Base-by-base conservation (phyloP, 2,888 invertebrate genomes). In the Aleiodes testaceus region DNA sequence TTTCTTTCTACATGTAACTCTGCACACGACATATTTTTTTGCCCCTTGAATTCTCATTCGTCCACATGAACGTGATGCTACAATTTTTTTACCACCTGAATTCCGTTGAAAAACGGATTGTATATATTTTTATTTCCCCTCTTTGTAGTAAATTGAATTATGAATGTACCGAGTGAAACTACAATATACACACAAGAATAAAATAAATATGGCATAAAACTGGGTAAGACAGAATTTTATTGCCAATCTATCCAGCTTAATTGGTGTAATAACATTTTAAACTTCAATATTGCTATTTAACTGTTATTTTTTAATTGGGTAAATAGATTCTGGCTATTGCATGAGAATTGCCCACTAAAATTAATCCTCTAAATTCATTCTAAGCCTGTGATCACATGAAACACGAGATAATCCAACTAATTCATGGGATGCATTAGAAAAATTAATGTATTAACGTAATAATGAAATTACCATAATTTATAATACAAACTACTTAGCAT, bases 401-500 rank as follows among this genome's bases (percentile, higher is more conserved):
- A 59, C 59, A 16, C 16, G 14, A 14, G 36, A 36, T 36, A 36
- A 36, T 36, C 36, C 36, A 9, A 36, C 36, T 36, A 36, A 36
- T 6, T 36, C 36, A 26, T 26, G 26, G 4, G 5, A 26, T 1
- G 26, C 26, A 26, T 63, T 50, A 42, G 61, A 45, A 20, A 61
- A 66, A 65, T 55, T 69, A 49, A 53, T 30, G 7, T 18, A 52
- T 64, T 61, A 68, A 20, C 64, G 69, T 26, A 26, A 26, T 26
- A 36, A 36, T 64, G 63, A 66, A 63, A 12, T 20, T 45, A 30
- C 53, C 7, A 26, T 16, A 4, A 55, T 55, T n/a, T n/a, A n/a
- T 50, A n/a, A 42, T 1, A 12, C 7, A 52, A 53, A 6, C 12
- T 52, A n/a, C n/a, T n/a, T n/a, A n/a, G n/a, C 14, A 1, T 11